phyloP scores from a whole-genome alignment of 2,888 invertebrate genomes.

The Diplolepis rosae region DNA sequence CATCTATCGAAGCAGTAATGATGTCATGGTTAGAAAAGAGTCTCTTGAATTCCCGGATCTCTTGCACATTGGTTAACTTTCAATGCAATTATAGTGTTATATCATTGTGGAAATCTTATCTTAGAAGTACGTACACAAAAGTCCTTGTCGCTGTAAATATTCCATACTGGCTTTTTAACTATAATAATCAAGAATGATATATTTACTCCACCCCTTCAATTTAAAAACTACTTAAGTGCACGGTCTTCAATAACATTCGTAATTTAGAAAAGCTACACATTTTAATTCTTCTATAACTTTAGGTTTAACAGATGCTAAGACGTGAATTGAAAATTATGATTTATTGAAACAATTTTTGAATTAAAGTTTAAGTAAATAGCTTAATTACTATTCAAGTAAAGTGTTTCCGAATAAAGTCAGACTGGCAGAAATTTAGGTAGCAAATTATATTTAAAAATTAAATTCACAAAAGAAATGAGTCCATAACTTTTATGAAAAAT shows the following conservation, averaged over 20 bases:
- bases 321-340: too few relatives aligned
- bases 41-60: slow-evolving; percentile 36
- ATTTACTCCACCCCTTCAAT: slow-evolving; percentile 33
- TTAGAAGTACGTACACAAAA: slow-evolving; percentile 36
- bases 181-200: slow-evolving; percentile 32
- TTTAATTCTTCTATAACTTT: background rate
- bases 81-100: slow-evolving; percentile 48
- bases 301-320: too few relatives aligned
- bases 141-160: background rate
- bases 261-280: slow-evolving; percentile 16
- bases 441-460: too few relatives aligned
- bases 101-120: slow-evolving; percentile 48
- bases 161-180: background rate
- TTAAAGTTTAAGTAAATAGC: too few relatives aligned
- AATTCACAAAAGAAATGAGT: too few relatives aligned
- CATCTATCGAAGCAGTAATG: slow-evolving; percentile 41
- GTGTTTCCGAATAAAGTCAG: too few relatives aligned
- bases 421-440: too few relatives aligned
- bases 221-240: slow-evolving; percentile 25
- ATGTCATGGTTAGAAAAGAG: slow-evolving; percentile 33
- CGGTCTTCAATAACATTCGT: slow-evolving; percentile 30
- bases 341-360: too few relatives aligned
- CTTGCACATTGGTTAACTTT: slow-evolving; percentile 45
- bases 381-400: too few relatives aligned
- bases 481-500: too few relatives aligned